Evolutionary conservation across 2,797 vertebrate species (phyloP).

Genomic region (Toxotes lorentzi): DNA sequence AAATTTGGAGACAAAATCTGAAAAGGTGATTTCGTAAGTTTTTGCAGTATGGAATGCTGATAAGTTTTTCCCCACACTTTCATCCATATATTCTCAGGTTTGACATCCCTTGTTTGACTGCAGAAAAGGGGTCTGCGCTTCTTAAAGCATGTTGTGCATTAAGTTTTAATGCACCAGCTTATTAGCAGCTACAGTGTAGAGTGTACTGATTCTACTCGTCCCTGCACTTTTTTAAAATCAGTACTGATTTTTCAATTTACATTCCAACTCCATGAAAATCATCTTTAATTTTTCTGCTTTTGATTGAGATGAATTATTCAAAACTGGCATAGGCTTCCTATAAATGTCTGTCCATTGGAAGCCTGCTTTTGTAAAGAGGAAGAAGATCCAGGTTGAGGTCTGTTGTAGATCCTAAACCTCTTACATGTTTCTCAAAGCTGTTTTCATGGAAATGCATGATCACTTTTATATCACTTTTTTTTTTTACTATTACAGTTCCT

Average conservation of each 20-base stretch:
- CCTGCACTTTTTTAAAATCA: constrained; percentile 2
- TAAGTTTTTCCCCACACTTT: constrained; percentile 37
- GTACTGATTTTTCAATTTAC: constrained; percentile 12
- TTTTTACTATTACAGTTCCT: background rate
- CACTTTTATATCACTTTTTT: background rate
- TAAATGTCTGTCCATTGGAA: background rate
- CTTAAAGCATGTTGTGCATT: constrained; percentile 60
- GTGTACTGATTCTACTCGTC: constrained; percentile 12
- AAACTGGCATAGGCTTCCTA: background rate
- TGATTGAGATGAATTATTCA: constrained; percentile 7
- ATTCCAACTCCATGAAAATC: constrained; percentile 54
- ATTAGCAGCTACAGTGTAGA: constrained; percentile 18
- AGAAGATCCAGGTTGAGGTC: constrained; percentile 3
- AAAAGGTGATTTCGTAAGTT: constrained; percentile 83
- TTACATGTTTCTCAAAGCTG: constrained; percentile 10
- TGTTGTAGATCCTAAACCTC: constrained; percentile 9
- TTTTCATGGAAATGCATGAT: constrained; percentile 57
- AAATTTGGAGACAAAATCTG: constrained; percentile 82
- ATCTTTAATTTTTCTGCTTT: constrained; percentile 8
- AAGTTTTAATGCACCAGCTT: constrained; percentile 41
- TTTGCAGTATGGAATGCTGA: constrained; percentile 60
- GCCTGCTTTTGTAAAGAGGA: background rate
- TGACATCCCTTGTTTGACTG: constrained; percentile 16
- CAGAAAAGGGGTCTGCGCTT: constrained; percentile 33
- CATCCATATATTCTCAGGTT: constrained; percentile 22